A percentile compares a stretch with the other conserved stretches of the same genome.
These are phyloP conservation scores for Merops nubicus DNA, from an alignment of 2,113 vertebrate genomes.

Conservation along the genomic window DNA sequence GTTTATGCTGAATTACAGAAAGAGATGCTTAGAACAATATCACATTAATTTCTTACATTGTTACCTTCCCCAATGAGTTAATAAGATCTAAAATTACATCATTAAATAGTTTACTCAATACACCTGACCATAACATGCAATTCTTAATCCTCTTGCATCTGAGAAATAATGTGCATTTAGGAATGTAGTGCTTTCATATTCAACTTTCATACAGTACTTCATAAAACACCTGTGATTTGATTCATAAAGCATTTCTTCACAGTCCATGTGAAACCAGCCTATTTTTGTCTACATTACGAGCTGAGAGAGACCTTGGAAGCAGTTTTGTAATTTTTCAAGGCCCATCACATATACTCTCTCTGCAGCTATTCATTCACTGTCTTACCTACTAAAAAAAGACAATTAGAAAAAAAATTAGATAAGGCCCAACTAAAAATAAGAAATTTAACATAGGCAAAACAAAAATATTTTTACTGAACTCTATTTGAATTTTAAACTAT, in stretches of 20 bases:
- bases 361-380: background rate
- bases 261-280: background rate
- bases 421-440: background rate
- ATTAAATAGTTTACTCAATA: background rate
- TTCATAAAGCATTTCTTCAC: background rate
- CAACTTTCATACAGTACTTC: background rate
- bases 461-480: background rate
- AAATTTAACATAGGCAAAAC: background rate
- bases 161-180: background rate
- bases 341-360: background rate
- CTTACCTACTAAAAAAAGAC: background rate
- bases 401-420: background rate
- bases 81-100: background rate
- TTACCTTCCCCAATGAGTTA: background rate
- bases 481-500: background rate
- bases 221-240: background rate
- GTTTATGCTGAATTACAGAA: background rate
- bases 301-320: background rate
- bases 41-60: fast-evolving
- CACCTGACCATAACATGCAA: background rate
- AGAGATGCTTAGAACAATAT: background rate
- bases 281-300: background rate
- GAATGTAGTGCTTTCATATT: background rate
- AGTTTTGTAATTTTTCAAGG: background rate
- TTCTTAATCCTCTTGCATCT: background rate